A percentile compares a stretch with the other conserved stretches of the same genome.
Conservation (phyloP, 1,140 invertebrate genomes). For the Drosophila carrolli region DNA sequence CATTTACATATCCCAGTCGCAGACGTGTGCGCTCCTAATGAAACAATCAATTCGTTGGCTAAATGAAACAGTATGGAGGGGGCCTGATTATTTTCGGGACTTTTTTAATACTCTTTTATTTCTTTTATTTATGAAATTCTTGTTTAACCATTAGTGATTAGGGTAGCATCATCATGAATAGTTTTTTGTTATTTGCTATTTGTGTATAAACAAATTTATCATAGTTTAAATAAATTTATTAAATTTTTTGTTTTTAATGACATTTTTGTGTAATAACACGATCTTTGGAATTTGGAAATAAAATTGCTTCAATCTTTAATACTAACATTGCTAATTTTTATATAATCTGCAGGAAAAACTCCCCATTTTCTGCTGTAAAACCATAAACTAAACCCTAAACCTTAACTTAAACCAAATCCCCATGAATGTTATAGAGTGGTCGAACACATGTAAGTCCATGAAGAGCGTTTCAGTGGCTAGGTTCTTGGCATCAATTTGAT, state of each 20-base stretch:
- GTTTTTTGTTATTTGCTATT: too few species aligned
- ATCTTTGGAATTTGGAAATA: too few species aligned
- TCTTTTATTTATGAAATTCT: not conserved
- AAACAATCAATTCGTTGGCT: slow-evolving; percentile 65
- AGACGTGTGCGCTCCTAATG: slow-evolving; percentile 56
- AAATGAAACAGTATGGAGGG: not conserved
- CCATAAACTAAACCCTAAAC: too few species aligned
- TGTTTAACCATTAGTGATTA: too few species aligned
- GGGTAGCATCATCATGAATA: too few species aligned
- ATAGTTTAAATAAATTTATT: too few species aligned
- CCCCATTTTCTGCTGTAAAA: too few species aligned
- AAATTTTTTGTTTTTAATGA: too few species aligned
- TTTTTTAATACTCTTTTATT: slow-evolving; percentile 25
- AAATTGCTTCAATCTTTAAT: too few species aligned
- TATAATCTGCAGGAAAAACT: too few species aligned
- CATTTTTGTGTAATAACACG: too few species aligned
- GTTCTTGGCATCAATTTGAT: slow-evolving; percentile 64
- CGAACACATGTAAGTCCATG: slow-evolving; percentile 32
- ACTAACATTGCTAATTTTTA: not conserved
- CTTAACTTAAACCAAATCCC: slow-evolving; percentile 4
- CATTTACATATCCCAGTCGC: slow-evolving; percentile 49
- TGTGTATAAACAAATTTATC: too few species aligned
- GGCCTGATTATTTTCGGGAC: not conserved
- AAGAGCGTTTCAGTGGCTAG: slow-evolving; percentile 33
- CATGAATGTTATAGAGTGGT: slow-evolving; percentile 5